These are phyloP conservation scores for Hylaeus volcanicus DNA, from an alignment of 1,140 invertebrate genomes.

Conservation along the genomic window DNA sequence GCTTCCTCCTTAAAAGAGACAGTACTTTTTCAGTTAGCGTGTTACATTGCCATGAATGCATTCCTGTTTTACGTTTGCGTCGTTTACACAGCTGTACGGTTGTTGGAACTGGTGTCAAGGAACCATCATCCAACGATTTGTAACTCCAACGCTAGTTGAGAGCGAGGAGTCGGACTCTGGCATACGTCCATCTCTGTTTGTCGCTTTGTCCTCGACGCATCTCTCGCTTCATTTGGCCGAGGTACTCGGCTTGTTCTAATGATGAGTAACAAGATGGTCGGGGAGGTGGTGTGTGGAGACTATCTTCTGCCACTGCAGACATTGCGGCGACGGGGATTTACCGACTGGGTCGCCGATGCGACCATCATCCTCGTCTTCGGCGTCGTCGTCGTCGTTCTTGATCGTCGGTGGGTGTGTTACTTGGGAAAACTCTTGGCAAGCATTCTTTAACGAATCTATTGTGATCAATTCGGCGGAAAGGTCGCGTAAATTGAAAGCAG, in stretches of 20 bases:
- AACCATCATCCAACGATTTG: neutral
- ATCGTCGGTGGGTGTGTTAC: constrained; percentile 14
- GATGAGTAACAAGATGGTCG: constrained; percentile 39
- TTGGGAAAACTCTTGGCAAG: constrained; percentile 47
- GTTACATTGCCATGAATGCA: too few species aligned
- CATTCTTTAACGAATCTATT: neutral
- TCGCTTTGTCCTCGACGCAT: neutral
- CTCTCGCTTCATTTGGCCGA: constrained; percentile 42
- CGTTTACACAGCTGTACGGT: too few species aligned
- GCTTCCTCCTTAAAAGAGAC: too few species aligned
- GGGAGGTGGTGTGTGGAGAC: constrained; percentile 22
- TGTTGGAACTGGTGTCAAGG: too few species aligned
- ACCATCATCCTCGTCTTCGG: constrained; percentile 22
- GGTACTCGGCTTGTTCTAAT: constrained; percentile 13
- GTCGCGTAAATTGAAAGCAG: neutral
- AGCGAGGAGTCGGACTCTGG: neutral
- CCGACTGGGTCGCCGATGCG: constrained; percentile 34
- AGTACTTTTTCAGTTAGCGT: too few species aligned
- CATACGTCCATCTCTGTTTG: neutral
- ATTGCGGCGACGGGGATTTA: constrained; percentile 59
- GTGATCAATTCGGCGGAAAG: neutral
- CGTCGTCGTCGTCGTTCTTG: neutral
- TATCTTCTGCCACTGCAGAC: constrained; percentile 49
- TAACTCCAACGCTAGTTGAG: neutral
- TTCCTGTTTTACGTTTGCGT: too few species aligned